A percentile compares a stretch with the other conserved stretches of the same genome.
Conservation (phyloP, 2,797 vertebrate genomes). For the Phyllotis vaccarum region DNA sequence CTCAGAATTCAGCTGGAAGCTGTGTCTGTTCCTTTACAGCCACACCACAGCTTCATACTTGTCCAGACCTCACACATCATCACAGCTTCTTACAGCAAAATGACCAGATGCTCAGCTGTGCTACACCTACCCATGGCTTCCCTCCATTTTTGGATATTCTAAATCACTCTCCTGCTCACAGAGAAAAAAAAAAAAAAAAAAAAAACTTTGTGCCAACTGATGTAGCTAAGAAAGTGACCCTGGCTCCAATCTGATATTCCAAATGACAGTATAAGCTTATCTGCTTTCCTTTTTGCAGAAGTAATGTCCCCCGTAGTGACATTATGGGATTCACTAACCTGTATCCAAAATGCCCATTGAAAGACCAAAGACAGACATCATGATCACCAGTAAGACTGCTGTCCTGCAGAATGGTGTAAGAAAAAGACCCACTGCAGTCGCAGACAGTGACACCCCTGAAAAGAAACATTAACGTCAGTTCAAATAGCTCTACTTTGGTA, state of each 20-base stretch:
- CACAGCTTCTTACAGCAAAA: neutral
- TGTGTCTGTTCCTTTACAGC: neutral
- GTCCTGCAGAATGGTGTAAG: slow-evolving; percentile 92
- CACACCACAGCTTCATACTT: neutral
- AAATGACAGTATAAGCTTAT: neutral
- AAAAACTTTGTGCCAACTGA: neutral
- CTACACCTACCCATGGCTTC: neutral
- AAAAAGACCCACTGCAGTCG: slow-evolving; percentile 91
- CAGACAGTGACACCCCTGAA: slow-evolving; percentile 92
- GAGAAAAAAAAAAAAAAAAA: too few species aligned
- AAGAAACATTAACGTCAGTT: slow-evolving; percentile 53
- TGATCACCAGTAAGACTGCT: slow-evolving; percentile 82
- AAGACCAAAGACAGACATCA: slow-evolving; percentile 93
- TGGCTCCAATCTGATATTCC: neutral
- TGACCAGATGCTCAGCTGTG: neutral
- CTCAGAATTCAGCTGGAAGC: neutral
- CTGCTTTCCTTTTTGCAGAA: neutral
- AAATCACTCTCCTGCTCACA: neutral
- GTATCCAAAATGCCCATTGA: slow-evolving; percentile 96
- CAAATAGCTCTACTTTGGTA: neutral
- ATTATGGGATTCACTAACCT: slow-evolving; percentile 87
- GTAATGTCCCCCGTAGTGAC: neutral
- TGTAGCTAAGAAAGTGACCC: neutral
- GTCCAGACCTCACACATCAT: neutral
- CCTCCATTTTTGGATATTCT: neutral